A percentile compares a stretch with the other conserved stretches of the same genome.
phyloP scores from a whole-genome alignment of 2,797 vertebrate species.

The Myripristis jacobus region DNA sequence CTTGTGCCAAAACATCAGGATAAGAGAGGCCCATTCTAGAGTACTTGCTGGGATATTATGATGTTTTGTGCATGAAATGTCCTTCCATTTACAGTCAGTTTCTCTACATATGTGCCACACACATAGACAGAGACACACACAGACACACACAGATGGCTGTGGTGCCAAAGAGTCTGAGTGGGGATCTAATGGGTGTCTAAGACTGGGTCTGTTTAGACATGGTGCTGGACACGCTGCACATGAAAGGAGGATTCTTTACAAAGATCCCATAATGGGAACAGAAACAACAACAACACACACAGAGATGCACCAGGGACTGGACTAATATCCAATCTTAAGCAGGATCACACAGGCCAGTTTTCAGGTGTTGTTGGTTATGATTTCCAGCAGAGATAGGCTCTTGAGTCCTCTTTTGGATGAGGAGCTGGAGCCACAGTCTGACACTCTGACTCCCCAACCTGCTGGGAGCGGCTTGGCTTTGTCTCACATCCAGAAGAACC shows the following conservation, averaged over 20 bases:
- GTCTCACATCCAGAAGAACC: slow-evolving; percentile 33
- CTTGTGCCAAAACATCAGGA: background rate
- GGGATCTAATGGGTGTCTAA: slow-evolving; percentile 30
- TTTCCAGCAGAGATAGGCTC: slow-evolving; percentile 35
- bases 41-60: background rate
- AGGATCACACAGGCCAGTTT: slow-evolving; percentile 48
- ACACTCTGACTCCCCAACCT: slow-evolving; percentile 51
- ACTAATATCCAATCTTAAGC: slow-evolving; percentile 37
- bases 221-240: slow-evolving; percentile 36
- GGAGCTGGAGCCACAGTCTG: slow-evolving; percentile 37
- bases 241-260: slow-evolving; percentile 51
- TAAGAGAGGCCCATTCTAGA: background rate
- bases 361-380: slow-evolving; percentile 57
- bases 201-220: slow-evolving; percentile 58
- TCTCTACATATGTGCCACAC: slow-evolving; percentile 7
- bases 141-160: slow-evolving; percentile 39
- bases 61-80: slow-evolving; percentile 15
- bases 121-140: slow-evolving; percentile 22
- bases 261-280: slow-evolving; percentile 34
- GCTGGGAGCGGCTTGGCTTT: slow-evolving; percentile 55
- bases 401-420: slow-evolving; percentile 27
- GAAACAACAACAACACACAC: slow-evolving; percentile 37
- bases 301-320: slow-evolving; percentile 40
- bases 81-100: slow-evolving; percentile 6
- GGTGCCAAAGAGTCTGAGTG: slow-evolving; percentile 73